Evolutionary conservation across 2,888 invertebrate genomes (phyloP).

Genomic region (Gisinianus flammeolus): DNA sequence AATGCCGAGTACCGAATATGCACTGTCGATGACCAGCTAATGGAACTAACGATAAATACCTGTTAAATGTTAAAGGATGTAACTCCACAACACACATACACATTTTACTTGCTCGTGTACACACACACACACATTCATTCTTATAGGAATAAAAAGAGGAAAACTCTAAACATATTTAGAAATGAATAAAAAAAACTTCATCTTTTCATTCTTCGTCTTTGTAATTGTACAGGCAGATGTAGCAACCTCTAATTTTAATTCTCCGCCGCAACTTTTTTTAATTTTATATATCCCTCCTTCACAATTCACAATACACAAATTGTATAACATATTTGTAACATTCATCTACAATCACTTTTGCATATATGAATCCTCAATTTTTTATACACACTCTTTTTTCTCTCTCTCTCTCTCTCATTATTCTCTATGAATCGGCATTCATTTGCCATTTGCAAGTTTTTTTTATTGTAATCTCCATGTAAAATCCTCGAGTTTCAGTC

Average conservation of each 20-base stretch:
- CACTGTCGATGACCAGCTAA: conserved; percentile 30
- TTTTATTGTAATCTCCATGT: background rate
- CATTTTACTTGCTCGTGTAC: background rate
- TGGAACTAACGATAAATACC: conserved; percentile 33
- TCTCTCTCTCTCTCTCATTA: background rate
- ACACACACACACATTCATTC: background rate
- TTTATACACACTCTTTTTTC: too few species aligned
- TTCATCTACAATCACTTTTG: background rate
- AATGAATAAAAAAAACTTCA: too few species aligned
- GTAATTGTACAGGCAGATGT: background rate
- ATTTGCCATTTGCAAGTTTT: background rate
- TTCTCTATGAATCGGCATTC: background rate
- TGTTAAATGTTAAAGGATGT: background rate
- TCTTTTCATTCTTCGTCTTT: background rate
- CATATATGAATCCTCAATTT: background rate
- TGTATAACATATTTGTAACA: background rate
- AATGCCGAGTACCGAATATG: background rate
- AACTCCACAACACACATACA: background rate
- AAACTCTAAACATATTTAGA: too few species aligned
- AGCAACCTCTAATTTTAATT: conserved; percentile 34
- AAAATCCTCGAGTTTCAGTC: background rate
- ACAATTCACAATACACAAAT: background rate
- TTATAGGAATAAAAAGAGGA: background rate
- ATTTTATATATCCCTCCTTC: too few species aligned
- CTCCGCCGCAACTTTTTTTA: conserved; percentile 7